These are phyloP conservation scores for Tortricodes alternella DNA, from an alignment of 2,888 invertebrate genomes.

Conservation along the genomic window DNA sequence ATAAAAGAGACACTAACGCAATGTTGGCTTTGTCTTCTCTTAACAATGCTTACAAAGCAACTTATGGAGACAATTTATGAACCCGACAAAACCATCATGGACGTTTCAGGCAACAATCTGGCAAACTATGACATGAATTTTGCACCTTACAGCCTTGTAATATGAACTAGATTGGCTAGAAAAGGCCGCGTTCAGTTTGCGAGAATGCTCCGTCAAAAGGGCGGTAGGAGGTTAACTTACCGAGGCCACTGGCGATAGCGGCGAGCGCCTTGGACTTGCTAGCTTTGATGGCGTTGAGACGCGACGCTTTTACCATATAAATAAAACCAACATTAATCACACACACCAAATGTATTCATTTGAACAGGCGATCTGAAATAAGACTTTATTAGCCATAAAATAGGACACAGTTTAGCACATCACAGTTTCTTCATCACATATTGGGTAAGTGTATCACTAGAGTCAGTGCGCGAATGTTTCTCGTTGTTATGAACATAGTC, in stretches of 20 bases:
- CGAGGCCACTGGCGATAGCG: slow-evolving; percentile 94
- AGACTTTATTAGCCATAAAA: slow-evolving; percentile 73
- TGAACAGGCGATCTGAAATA: slow-evolving; percentile 75
- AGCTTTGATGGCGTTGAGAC: slow-evolving; percentile 86
- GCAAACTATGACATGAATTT: slow-evolving; percentile 47
- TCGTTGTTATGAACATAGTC: slow-evolving; percentile 54
- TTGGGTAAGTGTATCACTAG: slow-evolving; percentile 23
- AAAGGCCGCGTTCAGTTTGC: slow-evolving; percentile 33
- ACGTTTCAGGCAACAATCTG: slow-evolving; percentile 57
- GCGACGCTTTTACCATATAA: slow-evolving; percentile 86
- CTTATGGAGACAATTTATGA: slow-evolving; percentile 21
- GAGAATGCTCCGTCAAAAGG: slow-evolving; percentile 34
- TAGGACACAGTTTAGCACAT: slow-evolving; percentile 53
- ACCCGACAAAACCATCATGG: slow-evolving; percentile 56
- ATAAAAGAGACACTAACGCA: slow-evolving; percentile 43
- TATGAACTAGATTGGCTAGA: background rate
- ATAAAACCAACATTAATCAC: slow-evolving; percentile 83
- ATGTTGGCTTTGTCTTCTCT: slow-evolving; percentile 51
- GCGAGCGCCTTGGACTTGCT: slow-evolving; percentile 94
- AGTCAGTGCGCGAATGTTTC: slow-evolving; percentile 63
- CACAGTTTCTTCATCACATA: slow-evolving; percentile 55
- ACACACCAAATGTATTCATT: slow-evolving; percentile 70
- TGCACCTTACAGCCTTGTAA: background rate
- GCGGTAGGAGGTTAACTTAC: slow-evolving; percentile 86
- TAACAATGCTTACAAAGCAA: slow-evolving; percentile 7